These are phyloP conservation scores for Lophochroa leadbeateri DNA, from an alignment of 2,113 vertebrate genomes.

Conservation along the genomic window DNA sequence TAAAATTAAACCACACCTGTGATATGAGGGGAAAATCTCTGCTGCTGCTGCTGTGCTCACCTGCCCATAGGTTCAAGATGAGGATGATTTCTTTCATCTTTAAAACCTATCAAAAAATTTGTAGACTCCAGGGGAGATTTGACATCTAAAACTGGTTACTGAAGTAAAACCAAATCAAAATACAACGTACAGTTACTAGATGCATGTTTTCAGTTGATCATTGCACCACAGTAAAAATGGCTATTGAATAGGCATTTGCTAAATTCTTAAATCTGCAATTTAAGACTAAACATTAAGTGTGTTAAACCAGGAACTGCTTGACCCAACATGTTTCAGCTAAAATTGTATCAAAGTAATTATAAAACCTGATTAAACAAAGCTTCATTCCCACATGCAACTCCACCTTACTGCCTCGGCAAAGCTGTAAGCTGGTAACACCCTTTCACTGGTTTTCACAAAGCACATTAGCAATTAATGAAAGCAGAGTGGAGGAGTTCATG, in stretches of 20 bases:
- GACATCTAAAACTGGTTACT: not conserved
- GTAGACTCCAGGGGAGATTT: not conserved
- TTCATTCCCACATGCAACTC: constrained; percentile 70
- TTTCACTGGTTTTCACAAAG: constrained; percentile 19
- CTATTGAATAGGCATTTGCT: not conserved
- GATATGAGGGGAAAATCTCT: not conserved
- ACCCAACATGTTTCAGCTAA: constrained; percentile 68
- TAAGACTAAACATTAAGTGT: not conserved
- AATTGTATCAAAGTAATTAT: constrained; percentile 61
- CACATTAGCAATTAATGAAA: not conserved
- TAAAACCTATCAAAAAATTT: not conserved
- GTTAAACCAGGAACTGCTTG: constrained; percentile 51
- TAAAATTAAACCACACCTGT: not conserved
- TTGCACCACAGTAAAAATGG: not conserved
- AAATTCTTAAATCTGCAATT: not conserved
- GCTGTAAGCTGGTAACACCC: constrained; percentile 52
- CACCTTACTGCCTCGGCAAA: constrained; percentile 72
- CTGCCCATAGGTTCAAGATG: not conserved
- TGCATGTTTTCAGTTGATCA: not conserved
- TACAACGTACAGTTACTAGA: not conserved
- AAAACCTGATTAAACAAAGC: constrained; percentile 73
- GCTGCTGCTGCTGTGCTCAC: not conserved
- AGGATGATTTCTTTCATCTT: not conserved
- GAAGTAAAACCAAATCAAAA: not conserved
- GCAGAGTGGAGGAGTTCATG: not conserved